Percentiles rank a stretch among this genome's conserved stretches.
Conservation (phyloP, 2,797 vertebrate genomes). For the Poecilia gillii region DNA sequence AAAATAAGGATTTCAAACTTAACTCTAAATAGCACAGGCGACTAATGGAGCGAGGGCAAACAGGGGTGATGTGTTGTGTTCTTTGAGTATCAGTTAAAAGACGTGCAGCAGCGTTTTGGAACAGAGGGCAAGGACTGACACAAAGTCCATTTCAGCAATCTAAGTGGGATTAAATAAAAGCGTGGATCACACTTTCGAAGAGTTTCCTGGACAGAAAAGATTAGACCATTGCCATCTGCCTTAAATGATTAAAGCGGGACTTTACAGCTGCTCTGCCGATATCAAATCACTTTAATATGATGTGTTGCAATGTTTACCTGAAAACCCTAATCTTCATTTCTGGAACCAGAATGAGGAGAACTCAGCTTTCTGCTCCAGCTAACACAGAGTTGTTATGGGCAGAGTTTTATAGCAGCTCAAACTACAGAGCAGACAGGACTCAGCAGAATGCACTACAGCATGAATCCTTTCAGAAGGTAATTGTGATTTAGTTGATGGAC, state of each 20-base stretch:
- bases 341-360: neutral
- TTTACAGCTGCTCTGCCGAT: neutral
- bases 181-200: neutral
- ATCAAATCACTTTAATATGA: neutral
- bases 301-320: neutral
- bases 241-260: neutral
- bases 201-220: neutral
- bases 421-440: slow-evolving; percentile 6
- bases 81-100: neutral
- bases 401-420: neutral
- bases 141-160: neutral
- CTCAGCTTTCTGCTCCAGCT: neutral
- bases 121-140: neutral
- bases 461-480: slow-evolving; percentile 36
- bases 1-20: neutral
- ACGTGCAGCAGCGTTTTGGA: neutral
- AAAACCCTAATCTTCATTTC: neutral
- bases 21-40: neutral
- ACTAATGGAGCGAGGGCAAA: neutral
- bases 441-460: slow-evolving; percentile 24
- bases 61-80: neutral
- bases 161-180: neutral
- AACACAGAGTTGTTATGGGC: neutral
- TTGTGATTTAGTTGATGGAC: slow-evolving; percentile 13
- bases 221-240: neutral